These are phyloP conservation scores for Drosophila parvula DNA, from an alignment of 1,140 invertebrate genomes.

Conservation along the genomic window DNA sequence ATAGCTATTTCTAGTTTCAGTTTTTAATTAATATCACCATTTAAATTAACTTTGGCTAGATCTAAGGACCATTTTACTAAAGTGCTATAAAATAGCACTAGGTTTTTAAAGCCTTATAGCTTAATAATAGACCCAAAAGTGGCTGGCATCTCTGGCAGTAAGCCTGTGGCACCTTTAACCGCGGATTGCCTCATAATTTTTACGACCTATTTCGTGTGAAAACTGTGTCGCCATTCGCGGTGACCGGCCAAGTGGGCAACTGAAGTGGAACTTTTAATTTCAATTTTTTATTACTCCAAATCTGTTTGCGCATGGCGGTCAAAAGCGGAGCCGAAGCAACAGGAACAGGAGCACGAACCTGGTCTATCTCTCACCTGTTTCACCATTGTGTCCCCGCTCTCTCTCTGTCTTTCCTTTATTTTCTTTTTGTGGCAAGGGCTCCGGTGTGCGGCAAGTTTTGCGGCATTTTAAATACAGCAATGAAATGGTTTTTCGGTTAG, in stretches of 20 bases:
- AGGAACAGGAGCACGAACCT: slow-evolving; percentile 19
- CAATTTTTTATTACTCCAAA: slow-evolving; percentile 80
- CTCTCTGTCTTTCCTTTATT: neutral
- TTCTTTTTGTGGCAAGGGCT: neutral
- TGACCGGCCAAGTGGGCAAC: slow-evolving; percentile 39
- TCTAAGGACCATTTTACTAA: neutral
- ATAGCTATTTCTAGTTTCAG: neutral
- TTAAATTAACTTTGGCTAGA: neutral
- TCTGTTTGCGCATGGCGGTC: slow-evolving; percentile 54
- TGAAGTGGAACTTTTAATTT: slow-evolving; percentile 77
- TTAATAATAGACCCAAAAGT: neutral
- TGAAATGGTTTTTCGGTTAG: slow-evolving; percentile 69
- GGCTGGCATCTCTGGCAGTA: slow-evolving; percentile 18
- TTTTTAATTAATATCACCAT: neutral
- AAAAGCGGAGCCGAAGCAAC: slow-evolving; percentile 6
- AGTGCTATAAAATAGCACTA: neutral
- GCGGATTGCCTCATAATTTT: slow-evolving; percentile 69
- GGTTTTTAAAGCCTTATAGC: neutral
- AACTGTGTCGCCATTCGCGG: slow-evolving; percentile 66
- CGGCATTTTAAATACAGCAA: slow-evolving; percentile 61
- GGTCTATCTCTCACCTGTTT: slow-evolving; percentile 48
- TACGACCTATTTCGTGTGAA: slow-evolving; percentile 75
- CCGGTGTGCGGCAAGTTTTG: slow-evolving; percentile 38
- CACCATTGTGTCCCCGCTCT: slow-evolving; percentile 41
- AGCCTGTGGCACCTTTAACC: slow-evolving; percentile 5